phyloP scores from a whole-genome alignment of 2,888 invertebrate species.

The Morinoia aosen region DNA sequence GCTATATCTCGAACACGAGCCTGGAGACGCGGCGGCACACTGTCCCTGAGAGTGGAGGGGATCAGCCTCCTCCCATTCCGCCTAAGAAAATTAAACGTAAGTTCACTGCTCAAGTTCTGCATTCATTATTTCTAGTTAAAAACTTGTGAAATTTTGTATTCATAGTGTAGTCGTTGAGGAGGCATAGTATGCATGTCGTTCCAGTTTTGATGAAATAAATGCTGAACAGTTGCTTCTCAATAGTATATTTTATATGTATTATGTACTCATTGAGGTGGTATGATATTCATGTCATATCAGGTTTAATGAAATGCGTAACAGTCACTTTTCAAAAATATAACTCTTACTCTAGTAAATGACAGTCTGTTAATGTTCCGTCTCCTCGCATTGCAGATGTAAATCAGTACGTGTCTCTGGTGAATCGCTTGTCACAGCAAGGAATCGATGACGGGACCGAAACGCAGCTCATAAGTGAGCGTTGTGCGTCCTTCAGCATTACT shows the following conservation, averaged over 20 bases:
- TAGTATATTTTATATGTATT: too few relatives aligned
- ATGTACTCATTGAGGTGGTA: too few relatives aligned
- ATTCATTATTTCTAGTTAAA: background rate
- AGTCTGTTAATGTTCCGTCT: background rate
- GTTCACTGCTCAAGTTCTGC: background rate
- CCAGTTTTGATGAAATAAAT: too few relatives aligned
- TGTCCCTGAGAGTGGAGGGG: background rate
- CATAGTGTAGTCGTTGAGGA: background rate
- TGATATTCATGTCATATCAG: too few relatives aligned
- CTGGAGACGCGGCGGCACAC: background rate
- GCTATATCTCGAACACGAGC: background rate
- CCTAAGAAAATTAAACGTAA: background rate
- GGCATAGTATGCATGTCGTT: too few relatives aligned
- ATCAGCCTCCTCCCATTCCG: constrained; percentile 1
- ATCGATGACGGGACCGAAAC: background rate
- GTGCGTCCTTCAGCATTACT: background rate
- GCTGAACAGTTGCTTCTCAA: too few relatives aligned
- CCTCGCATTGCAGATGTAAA: background rate
- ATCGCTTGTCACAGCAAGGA: background rate
- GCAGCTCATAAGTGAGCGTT: background rate
- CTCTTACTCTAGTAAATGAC: background rate
- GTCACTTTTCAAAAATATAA: too few relatives aligned
- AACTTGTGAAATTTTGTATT: background rate
- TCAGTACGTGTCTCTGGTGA: background rate
- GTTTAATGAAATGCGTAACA: too few relatives aligned